Evolutionary conservation across 2,113 vertebrate genomes (phyloP), one percentile per base, ranked within the genome.

Genomic region (Tapirus terrestris): DNA sequence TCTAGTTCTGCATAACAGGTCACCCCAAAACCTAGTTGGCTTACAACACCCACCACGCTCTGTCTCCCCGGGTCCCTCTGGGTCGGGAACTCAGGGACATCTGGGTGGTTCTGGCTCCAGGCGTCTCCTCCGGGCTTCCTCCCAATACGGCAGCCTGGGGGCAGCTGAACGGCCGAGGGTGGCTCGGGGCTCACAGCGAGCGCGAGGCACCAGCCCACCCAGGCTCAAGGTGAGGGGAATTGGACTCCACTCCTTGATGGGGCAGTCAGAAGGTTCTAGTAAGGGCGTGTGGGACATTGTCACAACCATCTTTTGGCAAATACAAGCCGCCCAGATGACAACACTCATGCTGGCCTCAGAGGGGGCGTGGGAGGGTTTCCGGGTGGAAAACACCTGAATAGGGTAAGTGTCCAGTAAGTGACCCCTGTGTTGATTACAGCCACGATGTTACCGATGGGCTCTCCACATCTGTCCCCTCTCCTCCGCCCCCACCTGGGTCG

Each of bases 141-240:
- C 9, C 77, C 8, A 2, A 3, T 7, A 0, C 3, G 11, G 48
- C 0, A 0, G 70, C 39, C 56, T 1, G 1, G 25, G 39, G 5
- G 70, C 68, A 20, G n/a, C 70, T 11, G 9, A n/a, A n/a, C n/a
- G 7, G 11, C 17, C 58, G 6, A 0, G 0, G 48, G 45, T 21
- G 45, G 43, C 13, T 17, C 7, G 23, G 17, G 25, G 33, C 45
- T 10, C 4, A 12, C 1, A 1, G 33, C 25, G 0, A 21, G 73
- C 1, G 18, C 20, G 39, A 36, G 1, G 23, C 31, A 3, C 31
- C 56, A 1, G 25, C 72, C 58, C 31, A 10, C 8, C 43, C 39
- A 3, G 33, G 12, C 25, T 18, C 33, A 39, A 33, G 21, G 27
- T 9, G 27, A 61, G 68, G 39, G 39, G 43, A 29, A 20, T 10